Evolutionary conservation across 2,113 vertebrate species (phyloP).

Genomic region (Herpetotheres cachinnans): DNA sequence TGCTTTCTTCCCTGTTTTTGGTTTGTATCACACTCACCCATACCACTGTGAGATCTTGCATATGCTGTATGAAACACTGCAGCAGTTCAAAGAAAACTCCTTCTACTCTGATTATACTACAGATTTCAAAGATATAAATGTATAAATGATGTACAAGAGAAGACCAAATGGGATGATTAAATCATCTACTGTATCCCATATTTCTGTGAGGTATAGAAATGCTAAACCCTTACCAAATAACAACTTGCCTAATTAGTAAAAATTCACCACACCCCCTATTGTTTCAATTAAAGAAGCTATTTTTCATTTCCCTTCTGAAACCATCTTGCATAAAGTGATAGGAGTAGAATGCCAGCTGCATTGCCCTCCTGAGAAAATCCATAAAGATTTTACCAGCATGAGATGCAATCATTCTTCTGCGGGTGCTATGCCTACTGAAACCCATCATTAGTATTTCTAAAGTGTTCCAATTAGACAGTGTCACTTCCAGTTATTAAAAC

Average conservation of each 20-base stretch:
- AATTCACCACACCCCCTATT: neutral
- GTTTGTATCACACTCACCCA: neutral
- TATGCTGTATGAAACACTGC: neutral
- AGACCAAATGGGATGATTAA: neutral
- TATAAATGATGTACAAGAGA: neutral
- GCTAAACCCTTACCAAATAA: neutral
- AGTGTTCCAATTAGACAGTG: neutral
- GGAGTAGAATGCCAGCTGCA: neutral
- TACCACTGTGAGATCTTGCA: neutral
- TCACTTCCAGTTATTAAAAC: neutral
- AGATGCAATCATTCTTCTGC: neutral
- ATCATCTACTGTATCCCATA: neutral
- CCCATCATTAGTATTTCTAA: neutral
- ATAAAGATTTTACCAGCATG: neutral
- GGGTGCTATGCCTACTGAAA: neutral
- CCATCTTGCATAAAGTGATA: neutral
- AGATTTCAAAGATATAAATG: neutral
- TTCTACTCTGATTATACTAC: neutral
- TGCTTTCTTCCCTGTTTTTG: neutral
- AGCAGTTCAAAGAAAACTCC: neutral
- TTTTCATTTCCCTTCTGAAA: constrained; percentile 30
- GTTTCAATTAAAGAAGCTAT: neutral
- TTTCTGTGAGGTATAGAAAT: neutral
- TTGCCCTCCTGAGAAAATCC: constrained; percentile 3
- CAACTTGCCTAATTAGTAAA: neutral